These are phyloP conservation scores for Chirona hameri DNA, from an alignment of 2,888 invertebrate genomes.

Conservation along the genomic window DNA sequence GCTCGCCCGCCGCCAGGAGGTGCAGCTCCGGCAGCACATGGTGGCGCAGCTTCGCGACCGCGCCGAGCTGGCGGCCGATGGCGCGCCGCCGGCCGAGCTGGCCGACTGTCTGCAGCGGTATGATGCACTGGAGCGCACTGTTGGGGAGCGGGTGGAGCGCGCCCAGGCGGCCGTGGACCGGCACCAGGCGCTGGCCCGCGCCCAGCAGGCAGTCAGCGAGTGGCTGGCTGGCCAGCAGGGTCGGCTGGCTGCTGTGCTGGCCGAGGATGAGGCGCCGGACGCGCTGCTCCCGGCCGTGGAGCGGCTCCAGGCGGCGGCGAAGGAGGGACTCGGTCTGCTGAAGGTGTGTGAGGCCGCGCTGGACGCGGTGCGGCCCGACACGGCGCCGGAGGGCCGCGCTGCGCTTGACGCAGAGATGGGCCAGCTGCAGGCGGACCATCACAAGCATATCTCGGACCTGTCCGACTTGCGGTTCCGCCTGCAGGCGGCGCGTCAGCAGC, in stretches of 20 bases:
- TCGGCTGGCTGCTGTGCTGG: conserved; percentile 74
- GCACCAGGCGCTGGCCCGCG: conserved; percentile 77
- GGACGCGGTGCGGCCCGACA: conserved; percentile 68
- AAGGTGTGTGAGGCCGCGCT: conserved; percentile 66
- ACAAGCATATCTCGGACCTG: conserved; percentile 41
- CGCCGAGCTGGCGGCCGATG: conserved; percentile 71
- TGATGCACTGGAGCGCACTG: conserved; percentile 61
- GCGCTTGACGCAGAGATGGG: conserved; percentile 68
- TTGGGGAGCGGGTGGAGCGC: conserved; percentile 61
- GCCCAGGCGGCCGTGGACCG: conserved; percentile 70
- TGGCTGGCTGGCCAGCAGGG: conserved; percentile 73
- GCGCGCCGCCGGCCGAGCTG: conserved; percentile 71
- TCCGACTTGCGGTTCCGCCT: neutral
- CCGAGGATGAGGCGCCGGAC: conserved; percentile 52
- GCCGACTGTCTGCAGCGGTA: conserved; percentile 70
- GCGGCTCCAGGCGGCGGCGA: conserved; percentile 41
- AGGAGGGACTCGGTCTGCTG: conserved; percentile 68
- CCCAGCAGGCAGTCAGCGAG: conserved; percentile 76
- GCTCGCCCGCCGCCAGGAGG: conserved; percentile 77
- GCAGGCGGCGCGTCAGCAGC: conserved; percentile 12
- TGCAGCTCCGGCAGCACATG: conserved; percentile 77
- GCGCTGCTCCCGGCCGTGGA: conserved; percentile 38
- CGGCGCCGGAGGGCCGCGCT: conserved; percentile 71
- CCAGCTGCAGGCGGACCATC: conserved; percentile 69
- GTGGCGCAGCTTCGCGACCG: conserved; percentile 78